A percentile compares a stretch with the other conserved stretches of the same genome.
Conservation (phyloP, 1,140 invertebrate species). For the Diabrotica virgifera region DNA sequence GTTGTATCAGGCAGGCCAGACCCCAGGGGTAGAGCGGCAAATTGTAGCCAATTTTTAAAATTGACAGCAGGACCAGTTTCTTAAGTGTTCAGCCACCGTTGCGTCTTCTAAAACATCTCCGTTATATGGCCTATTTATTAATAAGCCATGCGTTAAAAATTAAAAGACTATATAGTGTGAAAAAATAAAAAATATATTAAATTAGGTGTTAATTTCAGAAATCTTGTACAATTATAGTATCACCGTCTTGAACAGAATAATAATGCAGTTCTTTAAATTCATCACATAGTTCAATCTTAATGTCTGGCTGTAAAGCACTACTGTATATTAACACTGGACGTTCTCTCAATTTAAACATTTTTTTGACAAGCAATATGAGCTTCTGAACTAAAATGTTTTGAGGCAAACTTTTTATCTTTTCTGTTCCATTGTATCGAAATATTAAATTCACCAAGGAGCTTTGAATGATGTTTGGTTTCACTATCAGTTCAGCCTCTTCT, state of each 20-base stretch:
- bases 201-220: not conserved
- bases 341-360: conserved; percentile 60
- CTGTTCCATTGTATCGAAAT: conserved; percentile 55
- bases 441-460: conserved; percentile 66
- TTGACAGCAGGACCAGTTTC: no score
- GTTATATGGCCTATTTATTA: no score
- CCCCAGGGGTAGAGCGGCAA: no score
- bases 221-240: conserved; percentile 58
- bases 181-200: conserved; percentile 1
- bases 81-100: no score
- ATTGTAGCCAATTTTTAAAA: no score
- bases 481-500: conserved; percentile 66
- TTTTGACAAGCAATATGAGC: conserved; percentile 68
- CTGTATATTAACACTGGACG: conserved; percentile 52
- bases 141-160: no score
- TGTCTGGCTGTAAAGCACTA: conserved; percentile 58
- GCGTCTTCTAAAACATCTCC: no score
- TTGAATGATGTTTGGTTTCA: conserved; percentile 63
- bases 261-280: conserved; percentile 75
- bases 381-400: conserved; percentile 80
- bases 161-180: not conserved
- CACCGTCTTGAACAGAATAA: conserved; percentile 81
- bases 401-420: conserved; percentile 67
- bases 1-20: no score
- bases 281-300: conserved; percentile 75